Base-by-base conservation (phyloP, 2,113 vertebrate species). In the Silurus asotus region DNA sequence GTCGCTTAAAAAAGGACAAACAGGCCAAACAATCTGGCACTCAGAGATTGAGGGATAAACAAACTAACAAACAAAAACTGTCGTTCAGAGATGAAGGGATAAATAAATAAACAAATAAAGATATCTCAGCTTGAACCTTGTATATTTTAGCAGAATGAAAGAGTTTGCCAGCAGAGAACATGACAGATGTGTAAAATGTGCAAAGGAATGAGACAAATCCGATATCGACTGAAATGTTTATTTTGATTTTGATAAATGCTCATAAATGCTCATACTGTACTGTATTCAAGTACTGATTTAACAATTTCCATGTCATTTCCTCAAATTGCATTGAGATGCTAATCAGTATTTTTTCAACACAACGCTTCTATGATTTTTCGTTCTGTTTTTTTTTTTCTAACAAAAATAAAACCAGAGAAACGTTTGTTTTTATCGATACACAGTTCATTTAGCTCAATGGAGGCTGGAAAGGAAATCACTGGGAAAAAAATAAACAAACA, bases 401-500 rank as follows among this genome's bases (percentile, higher is more conserved):
- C 48, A 89, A 90, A 83, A 70, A 83, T 83, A 69, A 82, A 92
- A 67, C 56, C 20, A 88, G 49, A 84, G 65, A 62, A 17, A 55
- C 6, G 9, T 67, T 20, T 62, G 37, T 49, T 76, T 81, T 84
- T 72, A 25, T 65, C 55, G 69, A 89, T 62, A 87, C 81, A 90
- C 83, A 87, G 85, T 82, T 65, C 89, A 88, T 83, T 4, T 80
- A 62, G 82, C 87, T 88, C 20, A 0, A 88, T 90, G 89, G 89
- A 90, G 87, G 91, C 91, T 92, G 91, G 89, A 37, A 37, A 90
- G 89, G 89, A 91, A 93, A 89, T 28, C 28, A 48, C 8, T 75
- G 51, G 79, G 51, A 53, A 77, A 89, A 89, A 75, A 87, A 92
- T 93, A 91, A 91, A 93, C 92, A 93, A 94, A 91, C 74, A 85